These are phyloP conservation scores for Conistra vaccinii DNA, from an alignment of 2,888 invertebrate species.

Conservation along the genomic window DNA sequence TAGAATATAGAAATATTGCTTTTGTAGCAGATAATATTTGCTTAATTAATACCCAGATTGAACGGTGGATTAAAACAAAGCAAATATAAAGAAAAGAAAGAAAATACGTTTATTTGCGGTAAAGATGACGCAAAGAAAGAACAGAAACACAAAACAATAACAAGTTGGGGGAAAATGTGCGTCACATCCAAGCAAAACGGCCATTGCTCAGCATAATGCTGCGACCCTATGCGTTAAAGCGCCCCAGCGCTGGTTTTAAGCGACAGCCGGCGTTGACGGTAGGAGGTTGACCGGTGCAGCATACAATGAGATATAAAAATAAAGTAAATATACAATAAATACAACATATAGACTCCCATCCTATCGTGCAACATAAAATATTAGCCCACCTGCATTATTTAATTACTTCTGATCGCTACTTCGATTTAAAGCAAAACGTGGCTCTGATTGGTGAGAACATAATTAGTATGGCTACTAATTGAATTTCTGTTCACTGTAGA, in stretches of 20 bases:
- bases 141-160: too few relatives aligned
- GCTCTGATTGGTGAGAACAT: constrained; percentile 63
- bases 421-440: constrained; percentile 54
- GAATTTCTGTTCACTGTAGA: constrained; percentile 53
- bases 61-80: not conserved
- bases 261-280: too few relatives aligned
- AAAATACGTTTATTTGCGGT: too few relatives aligned
- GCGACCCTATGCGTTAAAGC: too few relatives aligned
- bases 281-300: too few relatives aligned
- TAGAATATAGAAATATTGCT: not conserved
- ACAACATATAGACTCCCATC: not conserved
- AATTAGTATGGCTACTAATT: constrained; percentile 60
- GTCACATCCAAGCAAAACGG: too few relatives aligned
- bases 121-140: too few relatives aligned
- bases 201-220: too few relatives aligned
- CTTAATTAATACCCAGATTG: not conserved
- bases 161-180: too few relatives aligned
- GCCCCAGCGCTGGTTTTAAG: too few relatives aligned
- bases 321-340: not conserved
- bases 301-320: too few relatives aligned
- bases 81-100: not conserved
- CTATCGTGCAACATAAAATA: constrained; percentile 21
- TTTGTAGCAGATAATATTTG: not conserved
- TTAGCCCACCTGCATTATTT: constrained; percentile 7
- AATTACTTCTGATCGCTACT: constrained; percentile 14